These are phyloP conservation scores for Odontophorus gujanensis DNA, from an alignment of 2,113 vertebrate genomes.

Conservation along the genomic window DNA sequence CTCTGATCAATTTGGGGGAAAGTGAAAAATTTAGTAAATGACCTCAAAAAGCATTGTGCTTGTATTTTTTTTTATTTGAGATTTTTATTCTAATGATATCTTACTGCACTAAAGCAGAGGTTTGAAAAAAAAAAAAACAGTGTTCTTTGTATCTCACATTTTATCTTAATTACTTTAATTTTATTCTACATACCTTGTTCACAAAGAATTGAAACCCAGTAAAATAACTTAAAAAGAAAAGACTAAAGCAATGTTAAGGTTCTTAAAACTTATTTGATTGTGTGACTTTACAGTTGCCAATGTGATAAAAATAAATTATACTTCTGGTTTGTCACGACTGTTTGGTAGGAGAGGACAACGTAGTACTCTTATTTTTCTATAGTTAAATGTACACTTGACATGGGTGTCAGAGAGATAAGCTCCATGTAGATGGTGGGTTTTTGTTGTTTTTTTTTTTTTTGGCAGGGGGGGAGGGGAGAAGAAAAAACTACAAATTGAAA, in stretches of 20 bases:
- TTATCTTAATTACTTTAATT: not conserved
- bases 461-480: not conserved
- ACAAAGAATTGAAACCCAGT: not conserved
- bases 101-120: not conserved
- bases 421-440: not conserved
- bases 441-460: no score
- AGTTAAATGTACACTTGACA: not conserved
- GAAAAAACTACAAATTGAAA: not conserved
- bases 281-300: not conserved
- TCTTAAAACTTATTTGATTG: not conserved
- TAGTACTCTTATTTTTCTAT: constrained; percentile 4
- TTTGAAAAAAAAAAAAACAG: not conserved
- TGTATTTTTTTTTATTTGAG: not conserved
- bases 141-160: not conserved
- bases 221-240: not conserved
- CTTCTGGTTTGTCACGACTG: not conserved
- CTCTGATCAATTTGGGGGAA: not conserved
- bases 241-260: not conserved
- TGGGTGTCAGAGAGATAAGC: not conserved
- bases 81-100: not conserved
- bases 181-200: not conserved
- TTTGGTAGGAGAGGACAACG: not conserved
- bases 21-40: not conserved
- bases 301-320: not conserved
- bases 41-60: not conserved